Conservation (phyloP, 2,888 invertebrate species). For the Eristalis tenax region DNA sequence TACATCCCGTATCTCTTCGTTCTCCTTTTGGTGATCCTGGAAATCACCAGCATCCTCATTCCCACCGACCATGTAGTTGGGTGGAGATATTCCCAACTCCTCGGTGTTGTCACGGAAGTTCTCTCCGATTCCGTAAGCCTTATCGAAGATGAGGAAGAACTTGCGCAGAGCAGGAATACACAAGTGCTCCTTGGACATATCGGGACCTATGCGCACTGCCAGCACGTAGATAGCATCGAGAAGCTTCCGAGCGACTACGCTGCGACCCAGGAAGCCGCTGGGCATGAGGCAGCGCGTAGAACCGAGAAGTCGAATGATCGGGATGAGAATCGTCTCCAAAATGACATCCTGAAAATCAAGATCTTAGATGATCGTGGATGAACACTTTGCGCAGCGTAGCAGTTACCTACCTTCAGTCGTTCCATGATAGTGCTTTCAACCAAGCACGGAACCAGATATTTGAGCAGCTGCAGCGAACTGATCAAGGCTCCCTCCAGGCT, state of each 20-base stretch:
- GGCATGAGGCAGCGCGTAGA: slow-evolving; percentile 92
- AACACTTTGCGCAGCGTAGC: not conserved
- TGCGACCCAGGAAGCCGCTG: slow-evolving; percentile 88
- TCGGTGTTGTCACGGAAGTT: slow-evolving; percentile 76
- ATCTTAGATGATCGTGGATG: not conserved
- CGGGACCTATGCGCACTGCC: slow-evolving; percentile 88
- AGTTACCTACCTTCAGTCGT: slow-evolving; percentile 86
- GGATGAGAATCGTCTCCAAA: slow-evolving; percentile 91
- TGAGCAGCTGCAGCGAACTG: slow-evolving; percentile 90
- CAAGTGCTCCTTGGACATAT: slow-evolving; percentile 89
- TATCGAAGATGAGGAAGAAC: slow-evolving; percentile 92
- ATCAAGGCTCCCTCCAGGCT: slow-evolving; percentile 94
- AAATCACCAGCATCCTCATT: slow-evolving; percentile 71
- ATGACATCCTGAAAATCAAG: slow-evolving; percentile 88
- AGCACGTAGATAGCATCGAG: slow-evolving; percentile 91
- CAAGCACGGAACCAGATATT: slow-evolving; percentile 90
- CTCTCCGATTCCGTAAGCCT: slow-evolving; percentile 81
- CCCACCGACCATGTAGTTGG: slow-evolving; percentile 54
- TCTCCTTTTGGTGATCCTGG: slow-evolving; percentile 81
- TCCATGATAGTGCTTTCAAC: slow-evolving; percentile 93
- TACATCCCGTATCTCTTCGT: slow-evolving; percentile 90
- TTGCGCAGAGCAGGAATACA: slow-evolving; percentile 87
- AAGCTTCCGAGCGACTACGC: slow-evolving; percentile 90
- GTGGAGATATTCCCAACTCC: slow-evolving; percentile 74
- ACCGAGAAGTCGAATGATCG: slow-evolving; percentile 90